Evolutionary conservation across 92 coral and sea anemone genomes (phyloP), one percentile per base, ranked within the genome.

Genomic region (Metridium senile): DNA sequence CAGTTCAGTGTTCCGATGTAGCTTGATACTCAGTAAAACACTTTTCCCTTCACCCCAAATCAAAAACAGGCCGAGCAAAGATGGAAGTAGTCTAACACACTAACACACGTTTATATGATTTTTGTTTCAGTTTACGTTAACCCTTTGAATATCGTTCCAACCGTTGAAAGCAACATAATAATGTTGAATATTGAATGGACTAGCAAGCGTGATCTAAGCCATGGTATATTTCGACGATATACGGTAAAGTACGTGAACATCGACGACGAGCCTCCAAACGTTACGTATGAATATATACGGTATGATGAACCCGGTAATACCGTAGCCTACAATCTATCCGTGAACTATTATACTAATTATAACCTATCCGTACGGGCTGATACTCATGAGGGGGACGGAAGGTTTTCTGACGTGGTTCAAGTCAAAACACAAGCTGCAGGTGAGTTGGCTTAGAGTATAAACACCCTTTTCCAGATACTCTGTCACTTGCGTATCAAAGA

Each of bases 381-480:
- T 28, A 76, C 89, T 13, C 30, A 0, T 0, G 26, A 4, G 30
- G 93, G 89, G 11, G 34, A 34, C 0, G 84, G 93, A 1, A 81
- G 83, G 9, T 33, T 54, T 47, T 84, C 89, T 39, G 21, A 66
- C 26, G 29, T 20, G 32, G 32, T 76, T 22, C 46, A 63, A 10
- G 66, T 77, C 7, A 43, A 81, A 21, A 87, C 91, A 2, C 72
- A 11, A 20, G 77, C 18, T 19, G 66, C 64, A 67, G 91, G 91
- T 87, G 43, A 25, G 70, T 57, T 29, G 23, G 20, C 23, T n/a
- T 26, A 65, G n/a, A n/a, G n/a, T n/a, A n/a, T n/a, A n/a, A n/a
- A n/a, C n/a, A n/a, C n/a, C n/a, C n/a, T n/a, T n/a, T n/a, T n/a
- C n/a, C n/a, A n/a, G n/a, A n/a, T n/a, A n/a, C n/a, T n/a, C n/a